Conservation (phyloP, 92 coral and sea anemone species). For the Hydrozoanthus gracilis region DNA sequence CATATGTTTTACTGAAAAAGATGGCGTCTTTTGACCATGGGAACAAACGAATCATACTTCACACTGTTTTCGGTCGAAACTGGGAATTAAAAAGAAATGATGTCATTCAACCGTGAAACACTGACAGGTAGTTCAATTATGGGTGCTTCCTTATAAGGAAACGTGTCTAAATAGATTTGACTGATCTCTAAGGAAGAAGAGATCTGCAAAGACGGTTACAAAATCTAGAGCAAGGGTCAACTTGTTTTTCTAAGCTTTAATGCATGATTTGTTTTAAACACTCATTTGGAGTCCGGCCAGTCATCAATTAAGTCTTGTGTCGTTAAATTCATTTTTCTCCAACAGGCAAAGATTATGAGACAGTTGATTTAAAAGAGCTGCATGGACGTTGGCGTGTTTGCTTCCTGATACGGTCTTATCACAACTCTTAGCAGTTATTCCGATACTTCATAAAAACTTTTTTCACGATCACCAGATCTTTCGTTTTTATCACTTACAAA, state of each 20-base stretch:
- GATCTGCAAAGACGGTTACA: neutral
- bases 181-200: neutral
- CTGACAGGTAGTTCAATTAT: slow-evolving; percentile 24
- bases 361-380: no score
- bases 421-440: no score
- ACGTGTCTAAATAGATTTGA: neutral
- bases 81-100: slow-evolving; percentile 31
- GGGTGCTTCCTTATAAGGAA: slow-evolving; percentile 29
- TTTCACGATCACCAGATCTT: no score
- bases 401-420: no score
- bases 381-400: no score
- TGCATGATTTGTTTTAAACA: neutral
- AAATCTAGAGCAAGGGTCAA: neutral
- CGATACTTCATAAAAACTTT: no score
- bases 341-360: no score
- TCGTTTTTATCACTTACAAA: no score
- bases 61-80: slow-evolving; percentile 2
- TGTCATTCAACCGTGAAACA: slow-evolving; percentile 44
- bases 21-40: neutral
- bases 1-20: slow-evolving; percentile 21
- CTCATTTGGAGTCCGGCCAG: no score
- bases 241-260: neutral
- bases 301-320: no score
- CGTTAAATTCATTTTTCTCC: no score
- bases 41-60: slow-evolving; percentile 14